These are phyloP conservation scores for Tachypleus tridentatus DNA, from an alignment of 1,140 invertebrate species.

Conservation along the genomic window DNA sequence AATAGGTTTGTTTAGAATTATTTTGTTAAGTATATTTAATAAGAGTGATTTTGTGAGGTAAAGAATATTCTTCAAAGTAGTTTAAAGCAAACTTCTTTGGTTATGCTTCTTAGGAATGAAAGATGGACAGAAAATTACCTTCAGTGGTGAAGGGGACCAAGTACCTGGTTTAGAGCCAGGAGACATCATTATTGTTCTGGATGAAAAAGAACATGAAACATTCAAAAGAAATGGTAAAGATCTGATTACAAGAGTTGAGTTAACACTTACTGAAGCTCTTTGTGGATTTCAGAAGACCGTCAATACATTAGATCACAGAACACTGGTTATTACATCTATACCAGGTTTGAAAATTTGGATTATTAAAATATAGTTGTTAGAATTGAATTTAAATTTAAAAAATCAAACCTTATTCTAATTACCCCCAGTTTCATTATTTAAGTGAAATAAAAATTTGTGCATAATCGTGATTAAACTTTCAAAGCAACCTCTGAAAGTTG, in stretches of 20 bases:
- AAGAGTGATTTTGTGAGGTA: no score
- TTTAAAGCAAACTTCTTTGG: no score
- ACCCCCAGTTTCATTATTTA: no score
- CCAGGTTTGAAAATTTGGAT: conserved; percentile 46
- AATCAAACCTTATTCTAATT: no score
- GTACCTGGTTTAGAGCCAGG: conserved; percentile 82
- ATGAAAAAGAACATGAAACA: conserved; percentile 83
- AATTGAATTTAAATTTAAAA: no score
- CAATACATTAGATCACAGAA: conserved; percentile 82
- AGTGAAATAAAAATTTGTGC: no score
- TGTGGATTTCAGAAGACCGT: conserved; percentile 94
- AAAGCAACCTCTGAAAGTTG: no score
- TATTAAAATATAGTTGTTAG: no score
- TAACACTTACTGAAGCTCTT: conserved; percentile 82
- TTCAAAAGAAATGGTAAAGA: conserved; percentile 73
- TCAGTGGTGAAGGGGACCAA: conserved; percentile 93
- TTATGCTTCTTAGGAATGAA: conserved; percentile 50
- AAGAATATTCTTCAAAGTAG: no score
- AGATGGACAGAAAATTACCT: conserved; percentile 92
- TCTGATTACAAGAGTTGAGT: conserved; percentile 51
- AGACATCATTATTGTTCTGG: conserved; percentile 94
- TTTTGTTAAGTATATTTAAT: no score
- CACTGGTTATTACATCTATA: conserved; percentile 66
- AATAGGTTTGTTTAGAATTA: no score
- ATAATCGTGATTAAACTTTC: no score